phyloP scores from a whole-genome alignment of 2,113 vertebrate species.

The Callipepla squamata region DNA sequence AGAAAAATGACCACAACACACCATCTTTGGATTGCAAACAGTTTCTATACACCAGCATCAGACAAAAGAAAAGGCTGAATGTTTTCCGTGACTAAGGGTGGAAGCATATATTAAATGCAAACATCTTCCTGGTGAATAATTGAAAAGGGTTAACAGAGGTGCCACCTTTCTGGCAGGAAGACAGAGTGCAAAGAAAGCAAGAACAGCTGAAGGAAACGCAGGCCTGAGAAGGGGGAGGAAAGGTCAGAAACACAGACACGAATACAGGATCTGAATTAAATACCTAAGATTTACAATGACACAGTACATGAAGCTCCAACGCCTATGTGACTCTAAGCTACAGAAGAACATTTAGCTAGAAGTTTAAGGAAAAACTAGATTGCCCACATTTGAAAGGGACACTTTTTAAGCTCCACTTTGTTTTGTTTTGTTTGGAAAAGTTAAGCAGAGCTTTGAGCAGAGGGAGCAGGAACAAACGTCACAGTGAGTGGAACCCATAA shows the following conservation, averaged over 20 bases:
- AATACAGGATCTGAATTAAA: background rate
- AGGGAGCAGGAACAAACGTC: background rate
- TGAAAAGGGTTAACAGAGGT: background rate
- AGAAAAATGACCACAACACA: background rate
- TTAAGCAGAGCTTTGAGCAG: background rate
- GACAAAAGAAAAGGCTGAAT: background rate
- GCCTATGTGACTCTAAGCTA: background rate
- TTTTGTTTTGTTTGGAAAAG: background rate
- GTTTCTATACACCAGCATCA: background rate
- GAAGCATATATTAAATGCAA: background rate
- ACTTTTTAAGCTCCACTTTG: background rate
- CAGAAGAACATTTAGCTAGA: background rate
- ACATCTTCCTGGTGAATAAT: background rate
- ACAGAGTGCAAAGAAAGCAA: background rate
- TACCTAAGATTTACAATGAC: background rate
- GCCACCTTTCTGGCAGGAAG: background rate
- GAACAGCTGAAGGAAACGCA: background rate
- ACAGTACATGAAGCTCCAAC: background rate
- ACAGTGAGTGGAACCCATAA: background rate
- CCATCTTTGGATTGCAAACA: background rate
- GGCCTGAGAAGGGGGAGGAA: background rate
- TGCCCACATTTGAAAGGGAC: background rate
- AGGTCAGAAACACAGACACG: background rate
- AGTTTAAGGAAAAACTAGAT: background rate
- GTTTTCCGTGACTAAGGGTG: background rate